Percentiles rank a stretch among this genome's conserved stretches.
Evolutionary conservation across 1,140 invertebrate species (phyloP).

Genomic region (Cherax quadricarinatus): DNA sequence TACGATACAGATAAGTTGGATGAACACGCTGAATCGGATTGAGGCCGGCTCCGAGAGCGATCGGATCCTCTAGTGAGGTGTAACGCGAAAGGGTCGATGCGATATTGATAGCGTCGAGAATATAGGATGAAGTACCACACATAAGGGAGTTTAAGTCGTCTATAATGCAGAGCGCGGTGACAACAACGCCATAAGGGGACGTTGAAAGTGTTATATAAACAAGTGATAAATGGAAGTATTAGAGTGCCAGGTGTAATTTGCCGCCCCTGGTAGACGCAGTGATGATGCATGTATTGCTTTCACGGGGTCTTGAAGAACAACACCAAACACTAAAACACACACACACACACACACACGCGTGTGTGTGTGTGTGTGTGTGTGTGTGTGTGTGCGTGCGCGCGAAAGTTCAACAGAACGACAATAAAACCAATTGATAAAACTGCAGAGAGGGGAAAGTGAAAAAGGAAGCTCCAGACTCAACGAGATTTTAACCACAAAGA

Average conservation of each 20-base stretch:
- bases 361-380: no score
- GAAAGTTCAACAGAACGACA: no score
- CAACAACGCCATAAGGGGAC: not conserved
- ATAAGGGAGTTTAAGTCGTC: conserved; percentile 35
- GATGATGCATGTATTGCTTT: not conserved
- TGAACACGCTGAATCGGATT: conserved; percentile 37
- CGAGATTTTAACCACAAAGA: no score
- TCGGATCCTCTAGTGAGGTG: conserved; percentile 12
- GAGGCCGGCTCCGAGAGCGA: not conserved
- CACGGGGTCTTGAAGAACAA: no score
- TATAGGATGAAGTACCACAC: conserved; percentile 17
- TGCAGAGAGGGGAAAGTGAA: no score
- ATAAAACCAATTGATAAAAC: no score
- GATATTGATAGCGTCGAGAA: conserved; percentile 22
- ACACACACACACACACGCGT: no score
- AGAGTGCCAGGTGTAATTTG: not conserved
- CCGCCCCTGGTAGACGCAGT: not conserved
- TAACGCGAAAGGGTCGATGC: conserved; percentile 16
- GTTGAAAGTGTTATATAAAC: not conserved
- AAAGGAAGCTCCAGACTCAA: no score
- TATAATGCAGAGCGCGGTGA: conserved; percentile 17
- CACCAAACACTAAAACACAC: no score
- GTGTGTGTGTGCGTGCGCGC: no score
- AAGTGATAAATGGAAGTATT: not conserved
- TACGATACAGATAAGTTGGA: conserved; percentile 34